Percentiles rank a stretch among this genome's conserved stretches.
Conservation (phyloP, 1,140 invertebrate genomes). For the Danaus plexippus region DNA sequence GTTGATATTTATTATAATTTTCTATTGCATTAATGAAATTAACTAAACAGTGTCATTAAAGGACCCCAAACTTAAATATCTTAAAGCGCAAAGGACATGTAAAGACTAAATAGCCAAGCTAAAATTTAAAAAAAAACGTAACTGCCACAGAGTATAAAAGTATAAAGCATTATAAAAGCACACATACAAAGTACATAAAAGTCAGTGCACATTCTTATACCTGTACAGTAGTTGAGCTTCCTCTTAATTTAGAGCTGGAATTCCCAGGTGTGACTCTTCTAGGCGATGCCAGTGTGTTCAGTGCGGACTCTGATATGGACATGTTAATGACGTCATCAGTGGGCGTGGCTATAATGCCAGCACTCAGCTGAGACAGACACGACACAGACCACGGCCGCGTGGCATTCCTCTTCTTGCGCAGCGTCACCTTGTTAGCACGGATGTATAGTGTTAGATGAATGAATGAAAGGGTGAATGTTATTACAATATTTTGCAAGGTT, state of each 20-base stretch:
- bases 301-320: slow-evolving; percentile 89
- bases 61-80: too few species aligned
- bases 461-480: not conserved
- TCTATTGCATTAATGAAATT: too few species aligned
- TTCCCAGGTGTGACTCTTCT: slow-evolving; percentile 55
- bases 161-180: too few species aligned
- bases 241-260: slow-evolving; percentile 53
- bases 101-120: too few species aligned
- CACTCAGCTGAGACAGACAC: slow-evolving; percentile 80
- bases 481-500: slow-evolving; percentile 7
- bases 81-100: too few species aligned
- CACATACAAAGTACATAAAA: too few species aligned
- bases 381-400: slow-evolving; percentile 88
- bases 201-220: slow-evolving; percentile 19
- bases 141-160: too few species aligned
- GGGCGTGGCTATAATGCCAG: slow-evolving; percentile 59
- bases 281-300: slow-evolving; percentile 77
- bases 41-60: too few species aligned
- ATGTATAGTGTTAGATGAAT: slow-evolving; percentile 5
- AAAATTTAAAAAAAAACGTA: too few species aligned
- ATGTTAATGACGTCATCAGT: slow-evolving; percentile 71
- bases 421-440: slow-evolving; percentile 55
- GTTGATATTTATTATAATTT: not conserved
- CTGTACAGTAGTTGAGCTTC: slow-evolving; percentile 68
- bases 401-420: slow-evolving; percentile 67